Evolutionary conservation across 2,113 vertebrate genomes (phyloP), one percentile per base, ranked within the genome.

Genomic region (Melospiza georgiana): DNA sequence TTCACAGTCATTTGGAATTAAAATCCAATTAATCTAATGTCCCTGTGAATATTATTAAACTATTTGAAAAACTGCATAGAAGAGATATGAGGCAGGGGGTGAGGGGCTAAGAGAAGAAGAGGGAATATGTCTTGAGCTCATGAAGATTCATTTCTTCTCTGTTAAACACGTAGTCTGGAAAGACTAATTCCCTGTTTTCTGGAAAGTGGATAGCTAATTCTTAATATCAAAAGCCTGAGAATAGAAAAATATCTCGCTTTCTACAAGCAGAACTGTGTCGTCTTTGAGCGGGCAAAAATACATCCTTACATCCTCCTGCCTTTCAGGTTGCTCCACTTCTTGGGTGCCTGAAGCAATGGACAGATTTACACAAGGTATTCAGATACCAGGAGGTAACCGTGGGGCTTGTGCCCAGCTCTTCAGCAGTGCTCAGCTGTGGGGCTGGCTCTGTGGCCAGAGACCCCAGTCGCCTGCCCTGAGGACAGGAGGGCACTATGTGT

Each of bases 1-100:
- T 98, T 98, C 98, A 97, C 96, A 98, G 98, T 98, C 97, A 98
- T 98, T 98, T 63, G 95, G 98, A 98, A 98, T 98, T 98, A 98
- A 98, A 98, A 98, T 98, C 98, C 98, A 98, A 98, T 98, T 98
- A 98, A 98, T 98, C 98, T 97, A 98, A 98, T 98, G 97, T 98
- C 97, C 97, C 98, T 97, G 97, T 97, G 98, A 98, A 98, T 98
- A 96, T 98, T 98, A 98, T 98, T 98, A 98, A 98, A 98, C 98
- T 98, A 98, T 97, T 98, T 97, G 97, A 96, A 97, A 98, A 98
- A 97, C 97, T 98, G 97, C 97, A 97, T 95, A 91, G 93, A 95
- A 96, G 97, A 97, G 97, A 98, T 98, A 98, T 93, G 89, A 96
- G 75, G 80, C 63, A 76, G 90, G 59, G 94, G 93, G 94, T 95